Percentiles rank a stretch among this genome's conserved stretches.
Conservation (phyloP, 2,888 invertebrate species). For the Meghimatium bilineatum region DNA sequence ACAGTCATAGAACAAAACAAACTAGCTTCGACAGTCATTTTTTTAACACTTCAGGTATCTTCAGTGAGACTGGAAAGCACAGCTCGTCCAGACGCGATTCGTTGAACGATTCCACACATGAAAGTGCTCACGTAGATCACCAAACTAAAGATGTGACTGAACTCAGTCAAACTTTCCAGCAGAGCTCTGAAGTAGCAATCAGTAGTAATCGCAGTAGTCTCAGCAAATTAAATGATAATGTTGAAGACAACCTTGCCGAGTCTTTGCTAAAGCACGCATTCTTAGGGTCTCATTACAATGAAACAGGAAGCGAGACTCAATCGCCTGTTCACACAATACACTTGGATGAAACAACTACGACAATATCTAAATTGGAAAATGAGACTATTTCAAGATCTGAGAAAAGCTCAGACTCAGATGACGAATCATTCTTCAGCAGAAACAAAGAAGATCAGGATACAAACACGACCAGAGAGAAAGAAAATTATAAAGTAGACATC, state of each 20-base stretch:
- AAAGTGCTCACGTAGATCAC: neutral
- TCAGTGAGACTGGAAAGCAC: neutral
- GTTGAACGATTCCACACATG: neutral
- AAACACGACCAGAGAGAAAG: neutral
- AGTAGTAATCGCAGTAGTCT: neutral
- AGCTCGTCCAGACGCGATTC: neutral
- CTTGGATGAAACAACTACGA: neutral
- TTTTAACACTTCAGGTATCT: neutral
- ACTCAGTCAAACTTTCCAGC: too few species aligned
- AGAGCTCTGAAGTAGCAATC: too few species aligned
- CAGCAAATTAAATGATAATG: neutral
- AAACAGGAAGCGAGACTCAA: neutral
- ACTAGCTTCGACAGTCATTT: constrained; percentile 40
- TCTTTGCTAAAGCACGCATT: neutral
- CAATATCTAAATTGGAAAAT: neutral
- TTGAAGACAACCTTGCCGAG: neutral
- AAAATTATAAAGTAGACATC: neutral
- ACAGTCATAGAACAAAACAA: neutral
- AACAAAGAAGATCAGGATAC: neutral
- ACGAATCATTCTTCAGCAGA: neutral
- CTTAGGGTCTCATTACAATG: neutral
- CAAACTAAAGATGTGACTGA: neutral
- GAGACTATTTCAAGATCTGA: neutral
- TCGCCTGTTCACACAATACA: neutral
- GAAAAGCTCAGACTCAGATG: neutral